Percentiles rank a stretch among this genome's conserved stretches.
Evolutionary conservation across 2,888 invertebrate species (phyloP).

Genomic region (Pheosia tremula): DNA sequence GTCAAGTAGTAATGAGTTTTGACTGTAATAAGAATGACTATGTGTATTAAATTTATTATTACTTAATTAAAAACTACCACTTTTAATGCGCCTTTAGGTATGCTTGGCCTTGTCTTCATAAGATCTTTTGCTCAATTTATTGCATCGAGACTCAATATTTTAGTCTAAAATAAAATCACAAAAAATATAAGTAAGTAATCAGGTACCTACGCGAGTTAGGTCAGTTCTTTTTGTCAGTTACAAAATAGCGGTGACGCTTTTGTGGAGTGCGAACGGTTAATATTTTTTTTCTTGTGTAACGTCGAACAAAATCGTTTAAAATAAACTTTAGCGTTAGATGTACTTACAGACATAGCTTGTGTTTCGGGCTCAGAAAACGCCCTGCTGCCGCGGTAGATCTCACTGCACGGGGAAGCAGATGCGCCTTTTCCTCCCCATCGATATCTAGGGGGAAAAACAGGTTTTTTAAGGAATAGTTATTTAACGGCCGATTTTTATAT

Average conservation of each 20-base stretch:
- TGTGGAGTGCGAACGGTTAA: neutral
- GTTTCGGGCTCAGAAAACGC: slow-evolving; percentile 96
- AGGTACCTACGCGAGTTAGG: neutral
- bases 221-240: neutral
- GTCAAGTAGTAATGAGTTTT: too few species aligned
- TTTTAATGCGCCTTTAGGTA: too few species aligned
- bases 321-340: neutral
- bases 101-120: too few species aligned
- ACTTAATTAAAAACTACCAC: too few species aligned
- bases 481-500: neutral
- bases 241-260: neutral
- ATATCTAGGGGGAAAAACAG: slow-evolving; percentile 72
- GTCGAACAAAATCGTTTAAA: neutral
- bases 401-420: slow-evolving; percentile 92
- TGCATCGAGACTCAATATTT: neutral
- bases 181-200: neutral
- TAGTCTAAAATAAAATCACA: neutral
- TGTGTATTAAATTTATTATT: too few species aligned
- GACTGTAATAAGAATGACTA: too few species aligned
- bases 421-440: slow-evolving; percentile 95
- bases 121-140: too few species aligned
- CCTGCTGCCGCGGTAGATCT: slow-evolving; percentile 91
- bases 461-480: neutral
- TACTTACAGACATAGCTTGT: slow-evolving; percentile 82
- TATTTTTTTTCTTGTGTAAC: neutral